Evolutionary conservation across 2,888 invertebrate genomes (phyloP).

Genomic region (Ectropis crepuscularia): DNA sequence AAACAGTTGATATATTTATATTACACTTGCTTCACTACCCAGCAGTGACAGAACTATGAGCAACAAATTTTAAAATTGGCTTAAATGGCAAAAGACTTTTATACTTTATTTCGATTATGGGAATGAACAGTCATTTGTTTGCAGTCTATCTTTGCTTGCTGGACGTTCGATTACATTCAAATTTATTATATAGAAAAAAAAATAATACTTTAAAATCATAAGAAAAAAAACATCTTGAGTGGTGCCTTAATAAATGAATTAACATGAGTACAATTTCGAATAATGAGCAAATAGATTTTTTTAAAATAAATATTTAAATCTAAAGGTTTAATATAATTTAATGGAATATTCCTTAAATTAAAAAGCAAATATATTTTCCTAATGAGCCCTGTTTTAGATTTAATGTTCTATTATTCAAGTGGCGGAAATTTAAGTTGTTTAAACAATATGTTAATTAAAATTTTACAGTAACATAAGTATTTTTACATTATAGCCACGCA

Average conservation of each 20-base stretch:
- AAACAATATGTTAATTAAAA: conserved; percentile 31
- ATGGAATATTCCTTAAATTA: conserved; percentile 81
- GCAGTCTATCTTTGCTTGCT: background rate
- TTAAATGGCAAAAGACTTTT: no score
- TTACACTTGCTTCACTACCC: no score
- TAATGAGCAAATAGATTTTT: conserved; percentile 80
- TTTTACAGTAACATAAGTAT: conserved; percentile 33
- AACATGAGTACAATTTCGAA: conserved; percentile 76
- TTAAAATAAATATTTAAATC: conserved; percentile 74
- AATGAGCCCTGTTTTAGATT: conserved; percentile 54
- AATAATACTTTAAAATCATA: conserved; percentile 11
- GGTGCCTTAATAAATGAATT: conserved; percentile 64
- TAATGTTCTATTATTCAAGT: conserved; percentile 26
- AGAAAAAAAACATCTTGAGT: conserved; percentile 38
- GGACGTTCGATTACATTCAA: background rate
- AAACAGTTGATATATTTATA: no score
- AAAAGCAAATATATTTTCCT: conserved; percentile 62
- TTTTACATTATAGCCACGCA: conserved; percentile 50
- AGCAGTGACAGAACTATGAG: no score
- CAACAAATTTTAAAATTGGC: no score
- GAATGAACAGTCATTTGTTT: background rate
- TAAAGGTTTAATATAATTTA: conserved; percentile 73
- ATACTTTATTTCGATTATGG: background rate
- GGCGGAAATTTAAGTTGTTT: conserved; percentile 29
- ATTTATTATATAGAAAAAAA: no score